These are phyloP conservation scores for Sebastes variabilis DNA, from an alignment of 2,797 vertebrate genomes.

Conservation along the genomic window DNA sequence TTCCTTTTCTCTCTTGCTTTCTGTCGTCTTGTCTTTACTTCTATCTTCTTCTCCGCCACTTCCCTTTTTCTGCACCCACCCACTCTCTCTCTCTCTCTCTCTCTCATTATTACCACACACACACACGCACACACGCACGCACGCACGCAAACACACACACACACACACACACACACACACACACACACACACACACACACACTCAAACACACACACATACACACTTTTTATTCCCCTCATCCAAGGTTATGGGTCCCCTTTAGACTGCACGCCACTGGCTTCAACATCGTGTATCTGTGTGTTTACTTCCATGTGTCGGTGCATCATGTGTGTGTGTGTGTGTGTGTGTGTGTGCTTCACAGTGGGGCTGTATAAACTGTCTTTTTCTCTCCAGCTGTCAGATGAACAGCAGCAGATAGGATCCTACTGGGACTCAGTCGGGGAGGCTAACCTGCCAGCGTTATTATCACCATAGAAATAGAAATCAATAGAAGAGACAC, in stretches of 20 bases:
- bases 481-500: conserved; percentile 1
- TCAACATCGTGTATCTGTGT: conserved; percentile 14
- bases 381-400: conserved; percentile 52
- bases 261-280: conserved; percentile 63
- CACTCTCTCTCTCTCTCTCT: conserved; percentile 54
- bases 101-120: conserved; percentile 44
- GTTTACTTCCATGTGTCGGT: no score
- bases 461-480: conserved; percentile 42
- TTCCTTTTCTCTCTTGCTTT: conserved; percentile 56
- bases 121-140: conserved; percentile 51
- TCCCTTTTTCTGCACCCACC: conserved; percentile 70
- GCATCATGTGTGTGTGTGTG: neutral
- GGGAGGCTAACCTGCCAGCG: conserved; percentile 33
- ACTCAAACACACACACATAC: conserved; percentile 22
- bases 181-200: conserved; percentile 27
- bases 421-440: conserved; percentile 21
- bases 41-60: conserved; percentile 69
- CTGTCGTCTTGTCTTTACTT: conserved; percentile 61
- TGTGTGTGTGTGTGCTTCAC: conserved; percentile 16
- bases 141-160: conserved; percentile 51
- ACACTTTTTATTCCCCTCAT: conserved; percentile 52
- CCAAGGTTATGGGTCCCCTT: conserved; percentile 69
- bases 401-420: conserved; percentile 34
- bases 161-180: conserved; percentile 55
- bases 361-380: conserved; percentile 34